Evolutionary conservation across 2,888 invertebrate genomes (phyloP), one percentile per base, ranked within the genome.

Genomic region (Pollenia labialis): DNA sequence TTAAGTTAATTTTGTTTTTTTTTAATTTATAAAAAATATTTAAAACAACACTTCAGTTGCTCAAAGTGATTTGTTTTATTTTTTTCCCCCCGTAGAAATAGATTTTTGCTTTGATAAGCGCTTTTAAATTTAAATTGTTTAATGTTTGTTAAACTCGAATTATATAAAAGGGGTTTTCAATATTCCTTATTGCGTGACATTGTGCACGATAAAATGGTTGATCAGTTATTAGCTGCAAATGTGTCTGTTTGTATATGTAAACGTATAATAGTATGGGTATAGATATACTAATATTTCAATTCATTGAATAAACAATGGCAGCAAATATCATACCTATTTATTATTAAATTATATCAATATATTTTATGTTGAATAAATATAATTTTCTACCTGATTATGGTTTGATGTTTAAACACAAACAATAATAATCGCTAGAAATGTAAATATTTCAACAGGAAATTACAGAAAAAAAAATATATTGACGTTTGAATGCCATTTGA

Each of bases 311-410:
- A 66, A 58, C 58, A 48, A 80, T 71, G 40, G n/a, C 50, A 62
- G 60, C 23, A 60, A 79, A 68, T 56, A 79, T 77, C 54, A 68
- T 72, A 71, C 40, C 50, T 40, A 23, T 14, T 60, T 60, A 69
- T 84, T 74, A 79, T 84, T 52, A 74, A 79, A 79, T 77, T 79
- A 66, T 60, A 75, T 48, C 4, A 58, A 58, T 46, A 42, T 4
- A 58, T 23, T 50, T 2, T 50, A 16, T 18, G n/a, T 32, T 50
- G n/a, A 1, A n/a, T 9, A 32, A 54, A 54, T 3, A 44, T 18
- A 44, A 56, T 44, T 56, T 32, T 56, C 16, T 11, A 52, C 52
- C 40, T 71, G 56, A 71, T 23, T 71, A 56, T 16, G 10, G 44
- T 64, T 4, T 56, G 46, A 44, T 62, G 52, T 64, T 52, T 75